Conservation (phyloP, 2,113 vertebrate genomes). For the Vulpes ferrilata region DNA sequence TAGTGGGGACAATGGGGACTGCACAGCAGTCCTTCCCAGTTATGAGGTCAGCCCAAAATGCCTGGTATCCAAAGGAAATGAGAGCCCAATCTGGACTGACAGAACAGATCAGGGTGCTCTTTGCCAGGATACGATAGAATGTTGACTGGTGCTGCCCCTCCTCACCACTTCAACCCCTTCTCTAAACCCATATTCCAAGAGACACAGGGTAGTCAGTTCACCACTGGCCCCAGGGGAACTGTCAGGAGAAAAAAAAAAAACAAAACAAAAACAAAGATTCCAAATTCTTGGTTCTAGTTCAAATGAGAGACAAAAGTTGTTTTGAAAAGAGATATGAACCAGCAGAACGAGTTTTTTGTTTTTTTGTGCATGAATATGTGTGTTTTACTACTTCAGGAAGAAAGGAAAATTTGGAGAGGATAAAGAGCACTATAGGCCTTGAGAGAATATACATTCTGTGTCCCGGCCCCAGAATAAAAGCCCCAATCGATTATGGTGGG, state of each 20-base stretch:
- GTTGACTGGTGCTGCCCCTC: neutral
- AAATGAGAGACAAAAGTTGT: conserved; percentile 64
- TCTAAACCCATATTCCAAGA: neutral
- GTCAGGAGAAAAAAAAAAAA: neutral
- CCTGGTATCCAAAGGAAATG: neutral
- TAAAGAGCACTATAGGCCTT: neutral
- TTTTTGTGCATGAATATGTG: neutral
- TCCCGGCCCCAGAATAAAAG: neutral
- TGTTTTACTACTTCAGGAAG: neutral
- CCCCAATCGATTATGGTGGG: accelerated
- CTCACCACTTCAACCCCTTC: neutral
- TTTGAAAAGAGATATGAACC: conserved; percentile 53
- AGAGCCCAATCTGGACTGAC: neutral
- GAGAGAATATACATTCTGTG: neutral
- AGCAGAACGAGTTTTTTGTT: conserved; percentile 36
- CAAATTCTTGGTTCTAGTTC: conserved; percentile 55
- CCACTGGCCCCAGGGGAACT: neutral
- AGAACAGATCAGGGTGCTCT: neutral
- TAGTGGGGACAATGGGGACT: neutral
- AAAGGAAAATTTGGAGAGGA: neutral
- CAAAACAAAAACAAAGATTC: neutral
- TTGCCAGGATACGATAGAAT: neutral
- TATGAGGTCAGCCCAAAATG: neutral
- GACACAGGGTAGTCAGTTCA: neutral
- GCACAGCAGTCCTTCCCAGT: neutral